Evolutionary conservation across 2,888 invertebrate genomes (phyloP).

Genomic region (Idaea biselata): DNA sequence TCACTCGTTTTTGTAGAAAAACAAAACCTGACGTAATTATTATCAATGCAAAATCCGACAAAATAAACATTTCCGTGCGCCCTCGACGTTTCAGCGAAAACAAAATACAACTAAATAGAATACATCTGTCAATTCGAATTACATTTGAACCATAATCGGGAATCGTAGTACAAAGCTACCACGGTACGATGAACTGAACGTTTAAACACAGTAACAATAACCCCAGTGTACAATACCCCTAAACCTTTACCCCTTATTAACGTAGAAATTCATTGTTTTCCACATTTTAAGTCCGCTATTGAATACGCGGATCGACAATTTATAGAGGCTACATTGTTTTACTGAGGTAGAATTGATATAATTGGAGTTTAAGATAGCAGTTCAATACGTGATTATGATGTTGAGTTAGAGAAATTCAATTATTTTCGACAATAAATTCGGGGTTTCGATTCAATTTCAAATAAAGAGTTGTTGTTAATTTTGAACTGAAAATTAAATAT

Average conservation of each 20-base stretch:
- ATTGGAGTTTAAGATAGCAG: slow-evolving; percentile 31
- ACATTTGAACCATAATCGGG: slow-evolving; percentile 60
- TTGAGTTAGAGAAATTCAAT: slow-evolving; percentile 11
- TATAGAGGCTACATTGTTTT: slow-evolving; percentile 48
- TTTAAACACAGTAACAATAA: slow-evolving; percentile 40
- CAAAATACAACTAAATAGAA: not conserved
- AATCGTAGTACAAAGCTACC: slow-evolving; percentile 55
- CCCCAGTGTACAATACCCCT: slow-evolving; percentile 50
- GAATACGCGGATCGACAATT: slow-evolving; percentile 44
- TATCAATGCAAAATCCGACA: not conserved
- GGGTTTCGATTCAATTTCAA: not conserved
- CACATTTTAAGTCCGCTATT: slow-evolving; percentile 63
- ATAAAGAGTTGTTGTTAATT: slow-evolving; percentile 8
- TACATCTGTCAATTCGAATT: slow-evolving; percentile 64
- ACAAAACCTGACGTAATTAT: not conserved
- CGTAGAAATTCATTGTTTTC: slow-evolving; percentile 73
- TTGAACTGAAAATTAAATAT: not conserved
- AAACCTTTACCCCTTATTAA: slow-evolving; percentile 73
- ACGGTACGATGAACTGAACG: slow-evolving; percentile 65
- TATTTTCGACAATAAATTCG: slow-evolving; percentile 13
- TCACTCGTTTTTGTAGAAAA: not conserved
- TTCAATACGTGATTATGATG: slow-evolving; percentile 18
- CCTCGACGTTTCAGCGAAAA: not conserved
- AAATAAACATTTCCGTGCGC: not conserved
- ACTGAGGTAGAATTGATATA: slow-evolving; percentile 42